A percentile compares a stretch with the other conserved stretches of the same genome.
Evolutionary conservation across 2,113 vertebrate species (phyloP).

Genomic region (Theropithecus gelada): DNA sequence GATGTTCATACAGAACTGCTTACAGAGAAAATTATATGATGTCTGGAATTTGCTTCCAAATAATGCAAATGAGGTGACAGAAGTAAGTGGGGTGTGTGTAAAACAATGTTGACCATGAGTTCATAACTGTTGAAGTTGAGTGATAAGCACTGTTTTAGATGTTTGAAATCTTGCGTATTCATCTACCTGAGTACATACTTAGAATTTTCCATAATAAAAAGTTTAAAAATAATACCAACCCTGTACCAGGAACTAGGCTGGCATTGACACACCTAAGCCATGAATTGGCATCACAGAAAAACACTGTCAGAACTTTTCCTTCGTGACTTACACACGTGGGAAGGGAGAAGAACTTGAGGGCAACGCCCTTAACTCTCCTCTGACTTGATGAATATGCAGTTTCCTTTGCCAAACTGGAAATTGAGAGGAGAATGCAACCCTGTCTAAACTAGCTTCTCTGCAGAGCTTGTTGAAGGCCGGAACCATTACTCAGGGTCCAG

Average conservation of each 20-base stretch:
- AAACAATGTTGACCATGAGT: not conserved
- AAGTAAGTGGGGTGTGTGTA: not conserved
- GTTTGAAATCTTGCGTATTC: not conserved
- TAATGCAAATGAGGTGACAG: not conserved
- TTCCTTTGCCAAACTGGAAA: slow-evolving; percentile 69
- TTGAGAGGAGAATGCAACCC: slow-evolving; percentile 58
- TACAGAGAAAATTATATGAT: not conserved
- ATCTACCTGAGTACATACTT: not conserved
- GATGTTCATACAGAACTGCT: not conserved
- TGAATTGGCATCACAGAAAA: slow-evolving; percentile 2
- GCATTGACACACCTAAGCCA: not conserved
- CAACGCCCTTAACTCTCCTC: slow-evolving; percentile 47
- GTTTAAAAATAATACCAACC: slow-evolving; percentile 19
- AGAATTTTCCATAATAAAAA: slow-evolving; percentile 16
- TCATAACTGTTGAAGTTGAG: not conserved
- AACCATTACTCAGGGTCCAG: slow-evolving; percentile 59
- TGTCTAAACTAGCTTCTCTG: slow-evolving; percentile 43
- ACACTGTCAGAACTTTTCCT: slow-evolving; percentile 38
- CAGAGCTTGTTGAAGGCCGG: not conserved
- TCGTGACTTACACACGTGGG: slow-evolving; percentile 7
- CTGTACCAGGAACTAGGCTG: not conserved
- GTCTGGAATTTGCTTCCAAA: slow-evolving; percentile 51
- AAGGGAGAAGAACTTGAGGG: slow-evolving; percentile 42
- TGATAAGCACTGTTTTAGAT: not conserved
- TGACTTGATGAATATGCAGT: slow-evolving; percentile 40